Base-by-base conservation (phyloP, 2,113 vertebrate genomes). In the Bujurquina vittata region DNA sequence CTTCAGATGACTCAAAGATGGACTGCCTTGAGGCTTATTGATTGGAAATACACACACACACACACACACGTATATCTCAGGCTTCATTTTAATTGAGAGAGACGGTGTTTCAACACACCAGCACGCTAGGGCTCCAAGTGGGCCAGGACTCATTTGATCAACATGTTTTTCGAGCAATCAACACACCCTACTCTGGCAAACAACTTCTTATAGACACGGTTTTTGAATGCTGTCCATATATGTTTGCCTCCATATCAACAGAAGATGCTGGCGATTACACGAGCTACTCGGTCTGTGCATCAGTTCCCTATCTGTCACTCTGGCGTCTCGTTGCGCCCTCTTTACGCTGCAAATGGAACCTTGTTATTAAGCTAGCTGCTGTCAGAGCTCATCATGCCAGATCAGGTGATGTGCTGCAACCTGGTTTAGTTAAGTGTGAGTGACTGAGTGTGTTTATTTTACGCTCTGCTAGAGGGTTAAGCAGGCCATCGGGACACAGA, bases 1-100 rank as follows among this genome's bases (percentile, higher is more conserved):
- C 40, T 78, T 67, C 18, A 76, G 80, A 91, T 91, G 93, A 91
- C 84, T 92, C 87, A 92, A 85, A 88, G 75, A 85, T 78, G 73
- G 63, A 56, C n/a, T 37, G 23, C 88, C 86, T 91, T 84, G 84
- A 88, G 79, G 62, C 61, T 57, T 91, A 94, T 91, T 91, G 93
- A 92, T 89, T 79, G 60, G 31, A 81, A 14, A 63, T 20, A 62
- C 37, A 79, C 60, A 46, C 43, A 61, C 77, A 49, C 75, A 54
- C 84, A 87, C 61, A 31, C 56, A 46, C 46, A 61, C 78, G 31
- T 73, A 73, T 84, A 84, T 88, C 89, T 90, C 54, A 73, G 55
- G 52, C 61, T 88, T n/a, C 29, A 15, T 52, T 77, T 75, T 87
- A 91, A 90, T 87, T 87, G 77, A 86, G 86, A 91, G 79, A 87